Base-by-base conservation (phyloP, 2,888 invertebrate genomes). In the Adelphocoris suturalis region DNA sequence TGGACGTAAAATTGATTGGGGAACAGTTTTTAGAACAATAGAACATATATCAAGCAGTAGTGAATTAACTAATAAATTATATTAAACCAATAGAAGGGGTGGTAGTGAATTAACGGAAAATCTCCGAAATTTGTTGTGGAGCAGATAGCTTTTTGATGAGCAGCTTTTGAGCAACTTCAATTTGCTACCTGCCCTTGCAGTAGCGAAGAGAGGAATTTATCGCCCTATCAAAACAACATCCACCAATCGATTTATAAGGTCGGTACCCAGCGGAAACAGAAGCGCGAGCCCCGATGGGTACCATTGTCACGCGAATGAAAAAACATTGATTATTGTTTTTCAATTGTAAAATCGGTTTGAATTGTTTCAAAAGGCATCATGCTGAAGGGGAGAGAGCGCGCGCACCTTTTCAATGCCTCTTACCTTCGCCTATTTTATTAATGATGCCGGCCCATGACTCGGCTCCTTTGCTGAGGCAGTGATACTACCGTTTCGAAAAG, bases 311-410 rank as follows among this genome's bases (percentile, higher is more conserved):
- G 9, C 16, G n/a, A 46, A 37, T 78, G 47, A 37, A 78, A 78
- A 78, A 78, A 78, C 37, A 78, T 78, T 46, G 78, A 78, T 78
- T 47, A 78, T 78, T 78, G 78, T 78, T 78, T 68, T 78, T 47
- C 78, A 78, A 78, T 78, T 78, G 78, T 78, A 9, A 68, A 78
- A 78, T 78, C 78, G 78, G 78, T 78, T 78, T 78, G 78, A 78
- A 78, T 78, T 78, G 78, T 78, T 78, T 78, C 37, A 78, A 37
- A 78, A 68, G 68, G 27, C 68, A 68, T 68, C 68, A 13, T 12
- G 68, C 68, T 23, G 68, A 68, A 68, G 68, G 78, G 78, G 47
- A 78, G 78, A n/a, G 78, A 78, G 78, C 37, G 47, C 75, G 75
- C 76, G 23, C 76, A 37, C 78, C 78, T 78, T 19, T 68, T 78